Evolutionary conservation across 2,113 vertebrate species (phyloP).

Genomic region (Carlito syrichta): DNA sequence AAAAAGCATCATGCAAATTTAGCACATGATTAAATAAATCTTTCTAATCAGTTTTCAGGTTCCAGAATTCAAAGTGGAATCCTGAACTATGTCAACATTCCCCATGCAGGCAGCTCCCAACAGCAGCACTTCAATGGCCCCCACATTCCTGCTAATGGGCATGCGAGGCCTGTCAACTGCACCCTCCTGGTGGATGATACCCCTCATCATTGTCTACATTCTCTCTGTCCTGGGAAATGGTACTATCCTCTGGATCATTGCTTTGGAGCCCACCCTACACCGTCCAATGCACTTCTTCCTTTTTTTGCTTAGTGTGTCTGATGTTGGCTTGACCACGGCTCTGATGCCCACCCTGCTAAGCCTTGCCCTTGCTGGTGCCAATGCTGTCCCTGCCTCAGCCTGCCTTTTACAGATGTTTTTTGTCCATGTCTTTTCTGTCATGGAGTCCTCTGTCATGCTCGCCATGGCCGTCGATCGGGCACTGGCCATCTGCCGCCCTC

Average conservation of each 20-base stretch:
- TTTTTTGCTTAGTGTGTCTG: constrained; percentile 59
- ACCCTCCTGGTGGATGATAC: constrained; percentile 66
- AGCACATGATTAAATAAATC: background rate
- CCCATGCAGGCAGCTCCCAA: background rate
- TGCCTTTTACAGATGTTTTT: constrained; percentile 80
- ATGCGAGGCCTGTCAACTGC: constrained; percentile 65
- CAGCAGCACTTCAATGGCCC: constrained; percentile 32
- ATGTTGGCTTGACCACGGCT: constrained; percentile 62
- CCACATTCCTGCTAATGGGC: constrained; percentile 62
- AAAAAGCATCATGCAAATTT: background rate
- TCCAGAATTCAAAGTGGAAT: background rate
- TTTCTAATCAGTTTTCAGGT: constrained; percentile 49
- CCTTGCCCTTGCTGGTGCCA: constrained; percentile 52
- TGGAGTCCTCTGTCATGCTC: constrained; percentile 73
- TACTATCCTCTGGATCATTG: constrained; percentile 62
- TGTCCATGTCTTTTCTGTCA: constrained; percentile 68
- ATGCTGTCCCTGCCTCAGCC: constrained; percentile 45
- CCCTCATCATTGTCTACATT: background rate
- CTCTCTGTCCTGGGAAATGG: constrained; percentile 67
- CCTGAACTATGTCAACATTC: constrained; percentile 21
- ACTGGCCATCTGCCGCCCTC: constrained; percentile 71
- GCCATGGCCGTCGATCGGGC: constrained; percentile 69
- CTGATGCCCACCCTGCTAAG: constrained; percentile 70
- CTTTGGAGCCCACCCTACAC: constrained; percentile 53
- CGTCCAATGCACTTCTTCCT: constrained; percentile 69